Evolutionary conservation across 2,888 invertebrate species (phyloP).

Genomic region (Volucella inanis): DNA sequence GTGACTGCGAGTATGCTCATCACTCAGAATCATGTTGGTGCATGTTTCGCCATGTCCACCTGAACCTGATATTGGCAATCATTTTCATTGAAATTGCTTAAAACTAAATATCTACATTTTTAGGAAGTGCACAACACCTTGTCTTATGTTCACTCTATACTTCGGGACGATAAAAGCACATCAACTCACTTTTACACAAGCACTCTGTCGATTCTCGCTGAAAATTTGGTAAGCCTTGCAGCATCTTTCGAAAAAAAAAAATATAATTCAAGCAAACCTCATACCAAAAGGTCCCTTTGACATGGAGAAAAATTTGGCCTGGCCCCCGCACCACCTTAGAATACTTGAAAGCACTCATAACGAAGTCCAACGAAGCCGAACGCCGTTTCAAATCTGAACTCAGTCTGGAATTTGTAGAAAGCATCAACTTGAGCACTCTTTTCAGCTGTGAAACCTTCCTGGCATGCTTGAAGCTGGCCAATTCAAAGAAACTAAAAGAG

Average conservation of each 20-base stretch:
- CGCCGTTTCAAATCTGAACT: conserved; percentile 78
- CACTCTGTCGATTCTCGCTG: conserved; percentile 78
- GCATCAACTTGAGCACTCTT: conserved; percentile 79
- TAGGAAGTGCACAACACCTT: conserved; percentile 80
- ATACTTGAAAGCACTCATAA: conserved; percentile 80
- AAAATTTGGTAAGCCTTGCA: conserved; percentile 78
- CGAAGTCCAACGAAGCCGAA: conserved; percentile 80
- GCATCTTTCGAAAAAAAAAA: not conserved
- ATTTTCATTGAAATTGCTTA: too few relatives aligned
- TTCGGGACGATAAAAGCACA: conserved; percentile 77
- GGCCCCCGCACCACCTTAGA: conserved; percentile 80
- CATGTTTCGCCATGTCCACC: too few relatives aligned
- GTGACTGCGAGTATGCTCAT: too few relatives aligned
- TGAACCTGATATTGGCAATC: too few relatives aligned
- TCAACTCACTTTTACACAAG: conserved; percentile 76
- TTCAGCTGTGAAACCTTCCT: conserved; percentile 82
- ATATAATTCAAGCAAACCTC: not conserved
- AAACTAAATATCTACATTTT: conserved; percentile 10
- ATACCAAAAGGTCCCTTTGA: conserved; percentile 78
- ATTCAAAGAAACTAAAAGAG: conserved; percentile 78
- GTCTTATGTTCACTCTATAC: conserved; percentile 78
- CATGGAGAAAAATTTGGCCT: conserved; percentile 81
- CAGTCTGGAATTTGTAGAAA: conserved; percentile 78
- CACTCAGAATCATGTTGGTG: too few relatives aligned
- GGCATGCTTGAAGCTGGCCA: conserved; percentile 81